Evolutionary conservation across 2,797 vertebrate genomes (phyloP).

Genomic region (Argyrosomus regius): DNA sequence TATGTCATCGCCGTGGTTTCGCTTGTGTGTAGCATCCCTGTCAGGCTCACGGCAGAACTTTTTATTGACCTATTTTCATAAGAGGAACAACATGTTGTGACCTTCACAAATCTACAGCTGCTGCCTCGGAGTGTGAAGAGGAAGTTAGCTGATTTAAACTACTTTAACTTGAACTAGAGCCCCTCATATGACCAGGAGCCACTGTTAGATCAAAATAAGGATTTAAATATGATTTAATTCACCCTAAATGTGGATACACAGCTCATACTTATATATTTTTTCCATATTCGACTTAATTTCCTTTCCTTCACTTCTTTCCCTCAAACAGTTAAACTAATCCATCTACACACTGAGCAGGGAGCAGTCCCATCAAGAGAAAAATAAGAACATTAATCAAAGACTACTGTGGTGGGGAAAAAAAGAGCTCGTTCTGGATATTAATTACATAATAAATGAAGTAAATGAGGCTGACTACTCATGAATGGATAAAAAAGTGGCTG

Average conservation of each 20-base stretch:
- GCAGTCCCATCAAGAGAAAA: slow-evolving; percentile 22
- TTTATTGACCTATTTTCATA: not conserved
- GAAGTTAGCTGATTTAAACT: not conserved
- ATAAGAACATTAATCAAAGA: slow-evolving; percentile 54
- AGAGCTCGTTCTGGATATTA: slow-evolving; percentile 58
- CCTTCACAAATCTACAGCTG: slow-evolving; percentile 2
- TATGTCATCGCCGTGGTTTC: not conserved
- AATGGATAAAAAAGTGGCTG: slow-evolving; percentile 43
- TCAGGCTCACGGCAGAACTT: slow-evolving; percentile 6
- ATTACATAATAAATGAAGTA: slow-evolving; percentile 68
- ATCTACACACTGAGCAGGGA: slow-evolving; percentile 1
- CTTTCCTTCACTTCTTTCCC: not conserved
- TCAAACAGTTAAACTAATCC: slow-evolving; percentile 39
- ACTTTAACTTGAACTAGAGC: not conserved
- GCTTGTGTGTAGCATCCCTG: not conserved
- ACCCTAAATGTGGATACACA: not conserved
- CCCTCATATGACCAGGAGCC: too few relatives aligned
- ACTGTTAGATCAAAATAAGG: too few relatives aligned
- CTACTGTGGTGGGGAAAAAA: slow-evolving; percentile 14
- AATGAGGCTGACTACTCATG: slow-evolving; percentile 56
- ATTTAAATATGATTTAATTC: too few relatives aligned
- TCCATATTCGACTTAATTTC: not conserved
- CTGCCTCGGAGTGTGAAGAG: not conserved
- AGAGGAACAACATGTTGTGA: not conserved
- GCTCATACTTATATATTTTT: too few relatives aligned